Conservation (phyloP, 1,140 invertebrate species). For the Brachionus koreanus region DNA sequence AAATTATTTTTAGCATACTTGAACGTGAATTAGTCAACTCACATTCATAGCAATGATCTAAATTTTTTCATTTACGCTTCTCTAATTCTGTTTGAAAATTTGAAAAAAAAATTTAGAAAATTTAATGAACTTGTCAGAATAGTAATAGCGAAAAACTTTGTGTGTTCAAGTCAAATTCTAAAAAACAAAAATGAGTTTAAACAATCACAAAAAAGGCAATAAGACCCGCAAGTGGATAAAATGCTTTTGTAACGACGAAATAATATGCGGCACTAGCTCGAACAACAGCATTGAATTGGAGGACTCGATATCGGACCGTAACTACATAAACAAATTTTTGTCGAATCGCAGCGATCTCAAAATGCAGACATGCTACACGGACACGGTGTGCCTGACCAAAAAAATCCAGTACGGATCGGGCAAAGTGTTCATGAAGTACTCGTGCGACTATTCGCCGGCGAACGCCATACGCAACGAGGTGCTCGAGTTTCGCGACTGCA, state of each 20-base stretch:
- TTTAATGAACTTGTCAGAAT: too few species aligned
- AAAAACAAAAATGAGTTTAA: not conserved
- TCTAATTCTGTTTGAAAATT: not conserved
- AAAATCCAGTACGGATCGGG: not conserved
- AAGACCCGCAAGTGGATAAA: not conserved
- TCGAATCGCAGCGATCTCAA: not conserved
- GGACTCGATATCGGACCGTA: not conserved
- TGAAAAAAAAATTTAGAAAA: not conserved
- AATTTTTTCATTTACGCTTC: not conserved
- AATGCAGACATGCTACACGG: not conserved
- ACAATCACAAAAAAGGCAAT: not conserved
- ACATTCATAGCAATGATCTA: not conserved
- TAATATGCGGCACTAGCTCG: not conserved
- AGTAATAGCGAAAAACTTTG: too few species aligned
- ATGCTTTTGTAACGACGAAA: conserved; percentile 37
- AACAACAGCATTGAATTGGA: not conserved
- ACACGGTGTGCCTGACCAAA: conserved; percentile 28
- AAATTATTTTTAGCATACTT: not conserved
- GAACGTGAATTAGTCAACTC: not conserved
- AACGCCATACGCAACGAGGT: not conserved
- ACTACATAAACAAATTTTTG: not conserved
- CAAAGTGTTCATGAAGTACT: not conserved
- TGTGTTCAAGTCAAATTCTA: too few species aligned
- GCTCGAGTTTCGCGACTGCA: conserved; percentile 30
- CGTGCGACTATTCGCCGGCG: not conserved